phyloP scores from a whole-genome alignment of 2,888 invertebrate genomes.

The Eupithecia subfuscata region DNA sequence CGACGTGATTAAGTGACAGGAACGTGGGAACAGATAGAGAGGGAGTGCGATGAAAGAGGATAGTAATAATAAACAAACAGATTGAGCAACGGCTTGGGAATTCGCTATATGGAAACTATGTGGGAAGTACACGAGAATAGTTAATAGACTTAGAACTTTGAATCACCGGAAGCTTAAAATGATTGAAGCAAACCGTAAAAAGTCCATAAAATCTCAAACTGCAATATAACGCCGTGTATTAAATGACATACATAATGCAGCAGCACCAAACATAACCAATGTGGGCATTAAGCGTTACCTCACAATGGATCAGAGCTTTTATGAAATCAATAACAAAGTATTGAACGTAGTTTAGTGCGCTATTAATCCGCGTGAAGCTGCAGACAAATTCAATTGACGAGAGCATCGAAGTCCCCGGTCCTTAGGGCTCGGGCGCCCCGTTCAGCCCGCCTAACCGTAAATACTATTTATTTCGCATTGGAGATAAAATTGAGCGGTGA shows the following conservation, averaged over 20 bases:
- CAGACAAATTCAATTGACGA: constrained; percentile 83
- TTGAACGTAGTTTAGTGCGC: constrained; percentile 76
- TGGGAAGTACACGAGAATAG: constrained; percentile 40
- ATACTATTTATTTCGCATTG: constrained; percentile 73
- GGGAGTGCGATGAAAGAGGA: constrained; percentile 64
- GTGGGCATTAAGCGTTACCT: constrained; percentile 49
- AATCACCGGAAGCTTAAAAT: constrained; percentile 51
- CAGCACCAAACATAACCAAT: constrained; percentile 20
- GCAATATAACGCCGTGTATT: constrained; percentile 58
- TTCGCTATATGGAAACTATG: constrained; percentile 41
- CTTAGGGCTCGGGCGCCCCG: constrained; percentile 71
- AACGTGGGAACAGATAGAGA: constrained; percentile 77
- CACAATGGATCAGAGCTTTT: constrained; percentile 69
- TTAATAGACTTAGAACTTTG: constrained; percentile 33
- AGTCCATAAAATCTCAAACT: constrained; percentile 63
- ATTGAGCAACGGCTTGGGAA: constrained; percentile 43
- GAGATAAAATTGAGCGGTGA: constrained; percentile 77
- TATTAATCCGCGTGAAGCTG: constrained; percentile 78
- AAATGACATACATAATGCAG: constrained; percentile 66
- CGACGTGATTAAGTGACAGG: constrained; percentile 73
- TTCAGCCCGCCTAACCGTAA: constrained; percentile 70
- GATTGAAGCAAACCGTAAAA: constrained; percentile 60
- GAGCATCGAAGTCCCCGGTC: constrained; percentile 63
- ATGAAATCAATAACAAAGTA: constrained; percentile 75
- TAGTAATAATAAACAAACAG: constrained; percentile 57